Evolutionary conservation across 1,140 invertebrate genomes (phyloP).

Genomic region (Neodiprion fabricii): DNA sequence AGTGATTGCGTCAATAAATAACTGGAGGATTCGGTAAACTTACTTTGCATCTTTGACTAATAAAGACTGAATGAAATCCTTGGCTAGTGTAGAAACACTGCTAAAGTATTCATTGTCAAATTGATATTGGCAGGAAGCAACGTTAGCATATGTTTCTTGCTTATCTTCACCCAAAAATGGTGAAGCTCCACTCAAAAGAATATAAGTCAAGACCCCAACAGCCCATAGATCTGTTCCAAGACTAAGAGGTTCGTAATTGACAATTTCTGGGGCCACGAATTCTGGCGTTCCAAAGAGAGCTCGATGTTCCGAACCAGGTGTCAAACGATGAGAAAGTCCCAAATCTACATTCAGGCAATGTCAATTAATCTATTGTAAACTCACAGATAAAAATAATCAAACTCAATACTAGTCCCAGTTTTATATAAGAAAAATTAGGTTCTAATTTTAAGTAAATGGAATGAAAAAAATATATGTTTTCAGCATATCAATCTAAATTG

Average conservation of each 20-base stretch:
- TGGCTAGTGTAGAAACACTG: conserved; percentile 65
- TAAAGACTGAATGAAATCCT: conserved; percentile 68
- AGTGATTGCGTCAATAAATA: not conserved
- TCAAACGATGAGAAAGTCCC: conserved; percentile 68
- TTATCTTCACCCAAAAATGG: conserved; percentile 74
- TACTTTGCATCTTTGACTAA: conserved; percentile 69
- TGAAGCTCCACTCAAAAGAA: conserved; percentile 70
- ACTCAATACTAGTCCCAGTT: too few species aligned
- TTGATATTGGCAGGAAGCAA: conserved; percentile 70
- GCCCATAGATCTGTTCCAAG: conserved; percentile 76
- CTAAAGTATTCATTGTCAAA: conserved; percentile 72
- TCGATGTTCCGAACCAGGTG: conserved; percentile 62
- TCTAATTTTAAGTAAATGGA: too few species aligned
- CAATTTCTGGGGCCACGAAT: conserved; percentile 71
- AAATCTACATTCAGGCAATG: conserved; percentile 61
- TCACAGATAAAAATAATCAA: conserved; percentile 6
- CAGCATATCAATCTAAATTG: too few species aligned
- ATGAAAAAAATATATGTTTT: too few species aligned
- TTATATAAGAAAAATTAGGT: too few species aligned
- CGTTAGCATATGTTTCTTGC: conserved; percentile 72
- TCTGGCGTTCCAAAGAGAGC: conserved; percentile 68
- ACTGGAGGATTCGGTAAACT: conserved; percentile 25
- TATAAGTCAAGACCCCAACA: conserved; percentile 73
- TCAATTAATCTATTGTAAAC: conserved; percentile 19
- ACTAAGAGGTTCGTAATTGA: conserved; percentile 74